These are phyloP conservation scores for Cossypha niveicapilla DNA, from an alignment of 2,797 vertebrate species.

Conservation along the genomic window DNA sequence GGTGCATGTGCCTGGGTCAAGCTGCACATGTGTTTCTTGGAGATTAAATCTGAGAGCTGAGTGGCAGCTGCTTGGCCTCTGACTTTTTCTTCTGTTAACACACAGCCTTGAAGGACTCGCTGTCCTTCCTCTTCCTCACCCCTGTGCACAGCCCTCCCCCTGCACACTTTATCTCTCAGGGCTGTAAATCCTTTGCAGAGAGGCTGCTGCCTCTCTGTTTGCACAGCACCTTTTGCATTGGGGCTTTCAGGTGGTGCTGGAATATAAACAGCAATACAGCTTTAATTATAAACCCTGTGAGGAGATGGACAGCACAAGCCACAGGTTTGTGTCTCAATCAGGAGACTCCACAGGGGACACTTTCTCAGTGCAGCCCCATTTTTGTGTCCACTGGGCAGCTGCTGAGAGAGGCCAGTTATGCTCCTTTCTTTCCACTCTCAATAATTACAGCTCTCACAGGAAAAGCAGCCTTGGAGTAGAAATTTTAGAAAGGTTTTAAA, in stretches of 20 bases:
- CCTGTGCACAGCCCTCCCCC: not conserved
- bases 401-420: not conserved
- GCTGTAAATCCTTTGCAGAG: constrained; percentile 7
- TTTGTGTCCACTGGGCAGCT: not conserved
- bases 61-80: not conserved
- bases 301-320: constrained; percentile 1
- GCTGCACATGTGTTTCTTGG: accelerated
- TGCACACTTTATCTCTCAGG: not conserved
- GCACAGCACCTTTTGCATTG: constrained; percentile 6
- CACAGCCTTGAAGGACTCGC: not conserved
- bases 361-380: not conserved
- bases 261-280: constrained; percentile 15
- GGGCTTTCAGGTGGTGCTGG: constrained; percentile 16
- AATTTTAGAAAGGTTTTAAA: constrained; percentile 48
- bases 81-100: not conserved
- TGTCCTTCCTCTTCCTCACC: not conserved
- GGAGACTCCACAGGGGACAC: not conserved
- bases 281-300: constrained; percentile 15
- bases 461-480: not conserved
- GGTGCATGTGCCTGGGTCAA: not conserved
- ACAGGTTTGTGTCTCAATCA: constrained; percentile 37
- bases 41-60: not conserved
- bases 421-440: constrained; percentile 1
- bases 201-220: constrained; percentile 23
- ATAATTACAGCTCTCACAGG: constrained; percentile 19